Evolutionary conservation across 2,797 vertebrate species (phyloP), one percentile per base, ranked within the genome.

Genomic region (Pseudomugil gertrudae): DNA sequence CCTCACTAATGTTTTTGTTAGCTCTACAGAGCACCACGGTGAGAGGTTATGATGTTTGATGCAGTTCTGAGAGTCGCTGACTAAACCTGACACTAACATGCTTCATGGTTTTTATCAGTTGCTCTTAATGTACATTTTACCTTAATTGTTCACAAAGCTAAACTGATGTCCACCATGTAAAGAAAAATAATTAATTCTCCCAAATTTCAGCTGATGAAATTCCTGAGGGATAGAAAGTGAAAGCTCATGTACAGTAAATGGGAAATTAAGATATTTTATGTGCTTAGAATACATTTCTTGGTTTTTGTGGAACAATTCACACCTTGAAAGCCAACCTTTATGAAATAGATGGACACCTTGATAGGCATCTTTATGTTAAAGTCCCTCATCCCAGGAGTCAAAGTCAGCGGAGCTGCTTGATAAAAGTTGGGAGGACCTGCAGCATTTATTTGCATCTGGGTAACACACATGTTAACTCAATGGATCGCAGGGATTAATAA

Each of bases 1-100:
- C 38, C 61, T 63, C 65, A 55, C 58, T 74, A 32, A 55, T 33
- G 52, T 71, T 80, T 80, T 57, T 77, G 54, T 47, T 75, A 63
- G 63, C 35, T 66, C 72, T 32, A 66, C 58, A 59, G 57, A n/a
- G n/a, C 56, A 19, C 43, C 57, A 70, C 72, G 63, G 59, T 30
- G 48, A 78, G 61, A 69, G 59, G 32, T 30, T 48, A 54, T 51
- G 38, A 17, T 68, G 66, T n/a, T 72, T 57, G 61, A 64, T 48
- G 77, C 58, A 59, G 63, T 52, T 75, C 74, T 52, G 38, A 47
- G 53, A 74, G 72, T 69, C 68, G 33, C 50, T 43, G 60, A 78
- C 77, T 55, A 57, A 80, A 69, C 35, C 4, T 14, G 67, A 62
- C 24, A 26, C 40, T 58, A 45, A 27, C 3, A 10, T 26, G 35